Conservation (phyloP, 2,113 vertebrate genomes). For the Petroica traversi region DNA sequence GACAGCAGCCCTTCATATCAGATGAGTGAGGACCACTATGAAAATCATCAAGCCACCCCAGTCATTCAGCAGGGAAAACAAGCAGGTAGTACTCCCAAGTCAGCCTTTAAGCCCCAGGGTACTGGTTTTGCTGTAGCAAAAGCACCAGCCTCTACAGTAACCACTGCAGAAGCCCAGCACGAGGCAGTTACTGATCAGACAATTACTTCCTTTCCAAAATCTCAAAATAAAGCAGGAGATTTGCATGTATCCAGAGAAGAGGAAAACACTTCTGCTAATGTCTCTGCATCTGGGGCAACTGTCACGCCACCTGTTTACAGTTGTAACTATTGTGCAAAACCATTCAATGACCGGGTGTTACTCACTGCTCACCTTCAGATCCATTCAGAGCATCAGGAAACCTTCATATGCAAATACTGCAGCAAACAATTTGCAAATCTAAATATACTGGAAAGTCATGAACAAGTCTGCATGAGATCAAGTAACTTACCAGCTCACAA, state of each 20-base stretch:
- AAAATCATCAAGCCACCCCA: slow-evolving; percentile 35
- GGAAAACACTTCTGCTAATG: slow-evolving; percentile 41
- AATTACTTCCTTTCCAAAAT: slow-evolving; percentile 20
- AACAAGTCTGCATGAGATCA: slow-evolving; percentile 80
- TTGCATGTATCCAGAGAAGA: slow-evolving; percentile 52
- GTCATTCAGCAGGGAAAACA: slow-evolving; percentile 48
- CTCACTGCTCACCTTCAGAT: slow-evolving; percentile 83
- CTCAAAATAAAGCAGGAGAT: slow-evolving; percentile 46
- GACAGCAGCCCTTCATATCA: slow-evolving; percentile 26
- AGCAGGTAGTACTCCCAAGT: slow-evolving; percentile 50
- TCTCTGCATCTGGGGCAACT: slow-evolving; percentile 51
- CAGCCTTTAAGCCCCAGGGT: slow-evolving; percentile 32
- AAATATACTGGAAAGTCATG: slow-evolving; percentile 87
- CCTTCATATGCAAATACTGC: slow-evolving; percentile 89
- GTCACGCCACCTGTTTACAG: slow-evolving; percentile 76
- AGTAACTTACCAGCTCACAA: slow-evolving; percentile 31
- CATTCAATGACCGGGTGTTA: slow-evolving; percentile 81
- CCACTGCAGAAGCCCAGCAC: slow-evolving; percentile 1
- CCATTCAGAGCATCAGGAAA: slow-evolving; percentile 85
- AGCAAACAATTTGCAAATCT: slow-evolving; percentile 88
- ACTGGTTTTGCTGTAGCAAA: slow-evolving; percentile 21
- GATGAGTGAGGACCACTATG: slow-evolving; percentile 39
- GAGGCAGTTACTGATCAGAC: slow-evolving; percentile 32
- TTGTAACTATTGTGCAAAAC: slow-evolving; percentile 84
- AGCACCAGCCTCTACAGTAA: background rate